A percentile compares a stretch with the other conserved stretches of the same genome.
These are phyloP conservation scores for Drosophila tropicalis DNA, from an alignment of 1,140 invertebrate genomes.

Conservation along the genomic window DNA sequence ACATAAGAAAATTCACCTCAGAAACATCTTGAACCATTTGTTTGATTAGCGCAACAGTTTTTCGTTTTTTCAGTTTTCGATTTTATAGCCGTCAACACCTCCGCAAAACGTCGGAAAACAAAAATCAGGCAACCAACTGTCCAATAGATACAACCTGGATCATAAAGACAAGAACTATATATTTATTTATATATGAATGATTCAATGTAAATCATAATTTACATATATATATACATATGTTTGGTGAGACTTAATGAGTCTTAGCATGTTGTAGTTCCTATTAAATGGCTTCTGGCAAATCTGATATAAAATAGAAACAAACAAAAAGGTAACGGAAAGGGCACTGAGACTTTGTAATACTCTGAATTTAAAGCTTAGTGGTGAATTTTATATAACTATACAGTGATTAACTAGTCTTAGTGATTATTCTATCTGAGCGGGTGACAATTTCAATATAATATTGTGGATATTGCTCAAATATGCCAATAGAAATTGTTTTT, in stretches of 20 bases:
- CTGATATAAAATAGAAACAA: background rate
- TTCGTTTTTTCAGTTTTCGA: background rate
- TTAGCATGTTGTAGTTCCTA: slow-evolving; percentile 4
- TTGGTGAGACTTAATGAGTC: slow-evolving; percentile 34
- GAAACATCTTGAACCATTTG: slow-evolving; percentile 55
- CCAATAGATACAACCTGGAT: background rate
- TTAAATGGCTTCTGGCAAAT: slow-evolving; percentile 12
- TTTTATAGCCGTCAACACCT: slow-evolving; percentile 44
- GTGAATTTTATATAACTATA: too few relatives aligned
- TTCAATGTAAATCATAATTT: slow-evolving; percentile 45
- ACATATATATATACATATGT: background rate
- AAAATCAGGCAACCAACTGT: slow-evolving; percentile 8
- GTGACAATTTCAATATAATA: background rate
- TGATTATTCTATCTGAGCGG: too few relatives aligned
- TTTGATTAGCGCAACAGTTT: slow-evolving; percentile 61
- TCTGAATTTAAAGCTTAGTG: background rate
- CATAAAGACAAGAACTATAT: background rate
- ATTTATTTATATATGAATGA: slow-evolving; percentile 10
- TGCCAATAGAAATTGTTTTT: too few relatives aligned
- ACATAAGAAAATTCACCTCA: slow-evolving; percentile 29
- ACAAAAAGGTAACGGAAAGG: background rate
- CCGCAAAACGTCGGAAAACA: slow-evolving; percentile 24
- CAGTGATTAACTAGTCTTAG: too few relatives aligned
- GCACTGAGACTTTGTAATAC: background rate
- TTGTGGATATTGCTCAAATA: too few relatives aligned